These are phyloP conservation scores for Drosophila equinoxialis DNA, from an alignment of 1,140 invertebrate species.

Conservation along the genomic window DNA sequence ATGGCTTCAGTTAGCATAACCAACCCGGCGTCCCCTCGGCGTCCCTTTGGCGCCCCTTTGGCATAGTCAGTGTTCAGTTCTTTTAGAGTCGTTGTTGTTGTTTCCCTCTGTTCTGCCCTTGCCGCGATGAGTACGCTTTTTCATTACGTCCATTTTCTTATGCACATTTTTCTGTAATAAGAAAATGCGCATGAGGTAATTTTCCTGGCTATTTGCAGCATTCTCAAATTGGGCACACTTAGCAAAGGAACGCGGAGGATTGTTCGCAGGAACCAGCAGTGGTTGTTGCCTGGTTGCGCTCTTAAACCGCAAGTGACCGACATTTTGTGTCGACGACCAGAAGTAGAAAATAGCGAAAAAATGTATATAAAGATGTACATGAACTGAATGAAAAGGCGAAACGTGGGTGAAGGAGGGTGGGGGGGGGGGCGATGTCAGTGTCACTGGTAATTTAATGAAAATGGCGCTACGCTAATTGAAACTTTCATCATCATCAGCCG, in stretches of 20 bases:
- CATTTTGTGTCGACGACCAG: slow-evolving; percentile 75
- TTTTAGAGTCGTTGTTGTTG: neutral
- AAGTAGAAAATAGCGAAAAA: slow-evolving; percentile 54
- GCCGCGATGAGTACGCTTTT: slow-evolving; percentile 49
- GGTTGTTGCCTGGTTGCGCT: slow-evolving; percentile 24
- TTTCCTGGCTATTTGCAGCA: slow-evolving; percentile 79
- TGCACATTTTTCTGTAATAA: slow-evolving; percentile 78
- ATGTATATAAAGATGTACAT: slow-evolving; percentile 62
- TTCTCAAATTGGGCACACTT: slow-evolving; percentile 61
- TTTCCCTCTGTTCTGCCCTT: neutral
- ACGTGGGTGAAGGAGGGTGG: neutral
- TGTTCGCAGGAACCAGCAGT: neutral
- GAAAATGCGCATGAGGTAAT: slow-evolving; percentile 80
- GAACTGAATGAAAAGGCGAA: slow-evolving; percentile 18
- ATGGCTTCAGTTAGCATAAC: no score
- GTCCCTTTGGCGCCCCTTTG: neutral
- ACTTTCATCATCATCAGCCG: slow-evolving; percentile 33
- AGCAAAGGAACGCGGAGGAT: neutral
- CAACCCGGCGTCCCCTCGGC: no score
- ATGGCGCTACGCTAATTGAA: slow-evolving; percentile 70
- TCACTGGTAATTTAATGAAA: slow-evolving; percentile 80
- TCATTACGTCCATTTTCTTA: slow-evolving; percentile 77
- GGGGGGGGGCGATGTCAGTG: slow-evolving; percentile 41
- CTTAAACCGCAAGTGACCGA: slow-evolving; percentile 78
- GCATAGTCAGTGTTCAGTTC: neutral